Percentiles rank a stretch among this genome's conserved stretches.
Evolutionary conservation across 2,113 vertebrate species (phyloP).

Genomic region (Peromyscus polionotus): DNA sequence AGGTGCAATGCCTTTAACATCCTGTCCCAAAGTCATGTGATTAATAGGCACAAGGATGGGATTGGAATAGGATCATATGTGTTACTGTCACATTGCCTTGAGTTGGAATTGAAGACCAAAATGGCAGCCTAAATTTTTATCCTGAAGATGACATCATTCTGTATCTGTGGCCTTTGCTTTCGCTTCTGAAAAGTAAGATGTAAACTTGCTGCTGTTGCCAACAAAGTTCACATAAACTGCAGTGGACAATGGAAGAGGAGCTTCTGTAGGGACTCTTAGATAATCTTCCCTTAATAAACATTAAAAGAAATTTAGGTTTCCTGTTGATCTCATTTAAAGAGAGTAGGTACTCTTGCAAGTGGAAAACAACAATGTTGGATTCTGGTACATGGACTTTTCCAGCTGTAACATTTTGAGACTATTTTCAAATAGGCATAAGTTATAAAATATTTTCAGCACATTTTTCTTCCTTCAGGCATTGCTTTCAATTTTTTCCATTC

Average conservation of each 20-base stretch:
- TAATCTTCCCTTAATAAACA: background rate
- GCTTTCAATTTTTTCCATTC: background rate
- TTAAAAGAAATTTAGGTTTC: background rate
- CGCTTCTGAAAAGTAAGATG: background rate
- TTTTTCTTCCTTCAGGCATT: background rate
- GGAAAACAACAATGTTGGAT: background rate
- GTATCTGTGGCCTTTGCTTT: background rate
- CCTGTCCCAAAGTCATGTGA: background rate
- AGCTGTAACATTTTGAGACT: background rate
- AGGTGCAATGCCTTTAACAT: background rate
- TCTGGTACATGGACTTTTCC: background rate
- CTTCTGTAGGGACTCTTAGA: too few relatives aligned
- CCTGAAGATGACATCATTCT: background rate
- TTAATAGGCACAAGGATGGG: background rate
- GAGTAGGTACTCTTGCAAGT: accelerated
- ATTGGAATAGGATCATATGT: background rate
- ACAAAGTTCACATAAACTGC: background rate
- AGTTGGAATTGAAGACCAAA: background rate
- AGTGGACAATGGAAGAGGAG: background rate
- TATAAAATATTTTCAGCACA: background rate
- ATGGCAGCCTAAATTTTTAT: background rate
- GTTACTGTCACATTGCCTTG: background rate
- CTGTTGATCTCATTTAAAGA: background rate
- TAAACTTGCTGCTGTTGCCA: too few relatives aligned
- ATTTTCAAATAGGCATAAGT: background rate